phyloP scores from a whole-genome alignment of 2,113 vertebrate species.

The Sinocyclocheilus grahami region DNA sequence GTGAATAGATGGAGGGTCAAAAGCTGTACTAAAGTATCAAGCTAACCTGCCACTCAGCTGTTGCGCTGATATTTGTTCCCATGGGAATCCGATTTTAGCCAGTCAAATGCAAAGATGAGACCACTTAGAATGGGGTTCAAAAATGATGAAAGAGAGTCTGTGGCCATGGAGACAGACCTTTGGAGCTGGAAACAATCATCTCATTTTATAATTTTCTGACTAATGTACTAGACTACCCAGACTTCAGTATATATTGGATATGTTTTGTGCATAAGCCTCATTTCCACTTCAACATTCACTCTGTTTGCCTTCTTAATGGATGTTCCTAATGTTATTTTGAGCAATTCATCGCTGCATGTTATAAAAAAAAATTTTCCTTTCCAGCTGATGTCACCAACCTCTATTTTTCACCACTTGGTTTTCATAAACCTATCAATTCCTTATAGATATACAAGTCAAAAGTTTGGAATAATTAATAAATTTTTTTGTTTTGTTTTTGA shows the following conservation, averaged over 20 bases:
- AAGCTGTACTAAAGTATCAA: slow-evolving; percentile 19
- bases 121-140: background rate
- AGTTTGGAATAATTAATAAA: background rate
- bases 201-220: slow-evolving; percentile 10
- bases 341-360: background rate
- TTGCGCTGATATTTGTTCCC: slow-evolving; percentile 6
- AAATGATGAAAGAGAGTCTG: slow-evolving; percentile 16
- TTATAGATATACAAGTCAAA: background rate
- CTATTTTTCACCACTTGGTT: background rate
- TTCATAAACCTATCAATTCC: too few relatives aligned
- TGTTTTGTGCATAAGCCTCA: background rate
- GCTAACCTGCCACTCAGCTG: background rate
- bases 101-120: background rate
- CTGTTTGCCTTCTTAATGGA: background rate
- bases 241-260: background rate
- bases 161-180: slow-evolving; percentile 21
- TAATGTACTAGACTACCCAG: background rate
- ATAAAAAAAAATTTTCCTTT: background rate
- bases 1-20: slow-evolving; percentile 10
- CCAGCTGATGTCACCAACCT: background rate
- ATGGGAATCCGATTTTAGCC: slow-evolving; percentile 10
- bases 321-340: background rate
- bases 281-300: background rate
- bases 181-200: slow-evolving; percentile 15
- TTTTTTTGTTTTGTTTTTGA: too few relatives aligned